Percentiles rank a stretch among this genome's conserved stretches.
Evolutionary conservation across 2,888 invertebrate species (phyloP).

Genomic region (Zygothrica quintamaculata): DNA sequence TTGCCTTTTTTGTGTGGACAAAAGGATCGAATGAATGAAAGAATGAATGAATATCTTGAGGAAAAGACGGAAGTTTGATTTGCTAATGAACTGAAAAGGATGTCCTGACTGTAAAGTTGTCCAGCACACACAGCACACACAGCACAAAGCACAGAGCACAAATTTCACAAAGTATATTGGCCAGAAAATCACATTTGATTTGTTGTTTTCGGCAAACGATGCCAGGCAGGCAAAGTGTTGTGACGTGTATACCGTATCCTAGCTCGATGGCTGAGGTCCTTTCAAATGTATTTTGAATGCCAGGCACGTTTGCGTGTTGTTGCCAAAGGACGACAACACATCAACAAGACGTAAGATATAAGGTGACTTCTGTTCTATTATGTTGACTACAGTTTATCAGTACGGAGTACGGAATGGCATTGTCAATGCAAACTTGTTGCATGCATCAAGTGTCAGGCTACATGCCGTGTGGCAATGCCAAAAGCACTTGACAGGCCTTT

Average conservation of each 20-base stretch:
- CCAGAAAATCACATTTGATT: conserved; percentile 80
- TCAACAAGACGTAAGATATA: conserved; percentile 18
- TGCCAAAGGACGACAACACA: conserved; percentile 57
- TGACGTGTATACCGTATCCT: no score
- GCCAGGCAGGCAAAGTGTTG: no score
- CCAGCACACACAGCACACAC: not conserved
- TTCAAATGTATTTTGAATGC: conserved; percentile 56
- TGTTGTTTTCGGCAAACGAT: conserved; percentile 36
- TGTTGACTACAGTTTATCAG: no score
- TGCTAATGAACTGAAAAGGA: conserved; percentile 78
- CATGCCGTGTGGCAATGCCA: conserved; percentile 4
- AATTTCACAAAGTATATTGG: conserved; percentile 59
- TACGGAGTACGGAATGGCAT: no score
- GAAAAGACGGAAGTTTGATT: conserved; percentile 78
- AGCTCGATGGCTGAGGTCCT: conserved; percentile 12
- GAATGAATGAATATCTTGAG: conserved; percentile 59
- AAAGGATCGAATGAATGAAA: conserved; percentile 28
- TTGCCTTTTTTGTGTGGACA: conserved; percentile 44
- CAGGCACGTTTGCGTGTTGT: conserved; percentile 74
- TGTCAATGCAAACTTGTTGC: conserved; percentile 57
- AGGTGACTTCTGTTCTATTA: conserved; percentile 58
- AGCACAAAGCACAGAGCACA: no score
- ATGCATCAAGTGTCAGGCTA: conserved; percentile 51
- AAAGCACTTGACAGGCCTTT: conserved; percentile 27
- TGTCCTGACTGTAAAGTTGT: conserved; percentile 49